Evolutionary conservation across 1,140 invertebrate genomes (phyloP), one percentile per base, ranked within the genome.

Genomic region (Ptiloglossa arizonensis): DNA sequence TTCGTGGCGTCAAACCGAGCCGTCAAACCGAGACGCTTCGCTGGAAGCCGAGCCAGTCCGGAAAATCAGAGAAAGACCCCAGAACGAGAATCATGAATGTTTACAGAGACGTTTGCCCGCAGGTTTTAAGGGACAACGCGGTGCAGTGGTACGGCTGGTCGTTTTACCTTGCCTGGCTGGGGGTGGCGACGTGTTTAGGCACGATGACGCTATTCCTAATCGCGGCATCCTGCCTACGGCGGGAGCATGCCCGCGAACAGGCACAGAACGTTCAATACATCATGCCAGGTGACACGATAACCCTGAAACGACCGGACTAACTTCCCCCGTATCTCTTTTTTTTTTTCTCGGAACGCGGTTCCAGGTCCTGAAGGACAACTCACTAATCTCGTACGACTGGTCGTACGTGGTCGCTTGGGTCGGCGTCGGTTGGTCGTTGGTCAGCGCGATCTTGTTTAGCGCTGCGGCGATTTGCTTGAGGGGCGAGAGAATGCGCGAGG

Each of bases 381-480:
- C 96, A 80, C 95, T 96, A 93, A 95, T 97, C 90, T 96, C 95
- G 93, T 98, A 98, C 94, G 97, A 98, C 93, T 98, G 97, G 97
- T 98, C 97, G 84, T 98, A 98, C 94, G 97, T 98, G 94, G 95
- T 98, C 86, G 97, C 97, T 93, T 98, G 97, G 97, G 97, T 97
- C 93, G 97, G 97, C 91, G 97, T 98, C 87, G 97, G 96, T 87
- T 96, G 97, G 93, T 95, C 96, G 87, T 94, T 98, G 85, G 93
- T 98, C 87, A 96, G 97, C 85, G 96, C 97, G 92, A 96, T 98
- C 90, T 95, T 98, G 90, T 97, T 98, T 93, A 97, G 97, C 84
- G 97, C 97, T 86, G 96, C 97, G 83, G 97, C 97, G 86, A 96
- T 98, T 93, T 98, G 97, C 93, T 95, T 98, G 91, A 95, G 97